Conservation (phyloP, 2,797 vertebrate genomes). For the Tachyglossus aculeatus region DNA sequence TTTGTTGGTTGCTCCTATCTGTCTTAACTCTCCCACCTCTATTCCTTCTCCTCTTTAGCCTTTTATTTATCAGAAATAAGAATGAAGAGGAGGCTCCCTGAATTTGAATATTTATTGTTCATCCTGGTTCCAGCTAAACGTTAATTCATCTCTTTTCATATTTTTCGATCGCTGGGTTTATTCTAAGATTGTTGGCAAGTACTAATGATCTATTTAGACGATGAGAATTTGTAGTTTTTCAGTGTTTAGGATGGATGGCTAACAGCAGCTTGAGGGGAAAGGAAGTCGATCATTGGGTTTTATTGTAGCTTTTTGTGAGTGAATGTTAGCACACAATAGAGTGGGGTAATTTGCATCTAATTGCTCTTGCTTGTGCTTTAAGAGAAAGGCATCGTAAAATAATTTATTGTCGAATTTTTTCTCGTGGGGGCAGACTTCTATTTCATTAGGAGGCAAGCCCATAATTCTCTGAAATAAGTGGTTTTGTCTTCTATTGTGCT, state of each 20-base stretch:
- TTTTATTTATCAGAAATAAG: slow-evolving; percentile 16
- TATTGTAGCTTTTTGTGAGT: slow-evolving; percentile 41
- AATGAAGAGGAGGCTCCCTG: background rate
- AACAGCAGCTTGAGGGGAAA: slow-evolving; percentile 20
- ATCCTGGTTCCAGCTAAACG: slow-evolving; percentile 22
- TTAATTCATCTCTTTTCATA: slow-evolving; percentile 21
- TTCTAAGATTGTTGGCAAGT: slow-evolving; percentile 30
- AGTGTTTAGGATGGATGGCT: slow-evolving; percentile 31
- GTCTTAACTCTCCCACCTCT: slow-evolving; percentile 4
- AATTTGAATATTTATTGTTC: background rate
- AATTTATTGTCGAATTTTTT: slow-evolving; percentile 46
- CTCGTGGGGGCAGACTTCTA: slow-evolving; percentile 47
- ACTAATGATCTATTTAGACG: slow-evolving; percentile 45
- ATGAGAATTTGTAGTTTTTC: slow-evolving; percentile 39
- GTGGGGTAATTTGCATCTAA: slow-evolving; percentile 56
- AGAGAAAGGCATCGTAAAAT: slow-evolving; percentile 42
- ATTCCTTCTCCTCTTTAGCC: slow-evolving; percentile 4
- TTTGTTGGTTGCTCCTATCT: slow-evolving; percentile 5
- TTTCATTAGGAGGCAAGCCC: slow-evolving; percentile 34
- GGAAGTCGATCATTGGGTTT: slow-evolving; percentile 35
- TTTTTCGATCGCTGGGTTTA: slow-evolving; percentile 27
- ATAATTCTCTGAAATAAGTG: slow-evolving; percentile 58
- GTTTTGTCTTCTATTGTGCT: slow-evolving; percentile 45
- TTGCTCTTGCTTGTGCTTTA: slow-evolving; percentile 17
- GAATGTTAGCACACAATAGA: slow-evolving; percentile 42